Percentiles rank a stretch among this genome's conserved stretches.
These are phyloP conservation scores for Vannuccia rotundouncinata DNA, from an alignment of 2,888 invertebrate species.

Conservation along the genomic window DNA sequence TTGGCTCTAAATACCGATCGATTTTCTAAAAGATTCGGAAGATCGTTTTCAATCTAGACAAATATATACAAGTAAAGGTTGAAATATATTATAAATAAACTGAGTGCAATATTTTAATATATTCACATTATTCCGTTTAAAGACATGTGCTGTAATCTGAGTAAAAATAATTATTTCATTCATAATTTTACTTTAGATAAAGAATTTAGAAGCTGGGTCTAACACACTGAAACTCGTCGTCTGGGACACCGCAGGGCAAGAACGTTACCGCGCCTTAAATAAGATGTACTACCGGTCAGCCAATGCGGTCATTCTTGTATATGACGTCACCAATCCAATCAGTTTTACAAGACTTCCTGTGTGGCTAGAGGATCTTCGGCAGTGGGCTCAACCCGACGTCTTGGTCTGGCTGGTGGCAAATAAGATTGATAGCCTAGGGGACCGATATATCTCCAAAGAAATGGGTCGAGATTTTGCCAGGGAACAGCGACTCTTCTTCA, in stretches of 20 bases:
- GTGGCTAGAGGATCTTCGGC: neutral
- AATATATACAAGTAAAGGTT: too few relatives aligned
- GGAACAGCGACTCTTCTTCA: neutral
- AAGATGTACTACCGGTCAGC: neutral
- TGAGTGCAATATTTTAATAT: too few relatives aligned
- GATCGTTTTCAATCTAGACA: too few relatives aligned
- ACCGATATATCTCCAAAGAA: neutral
- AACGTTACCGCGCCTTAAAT: neutral
- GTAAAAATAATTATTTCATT: too few relatives aligned
- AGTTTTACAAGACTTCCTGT: neutral
- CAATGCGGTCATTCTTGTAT: neutral
- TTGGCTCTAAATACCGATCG: too few relatives aligned
- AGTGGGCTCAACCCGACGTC: neutral
- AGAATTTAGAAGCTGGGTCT: neutral
- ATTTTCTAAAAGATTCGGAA: too few relatives aligned
- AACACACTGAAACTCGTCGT: neutral
- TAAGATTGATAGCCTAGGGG: neutral
- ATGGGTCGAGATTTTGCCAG: neutral
- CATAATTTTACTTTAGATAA: neutral
- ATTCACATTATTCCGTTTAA: too few relatives aligned
- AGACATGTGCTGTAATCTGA: too few relatives aligned
- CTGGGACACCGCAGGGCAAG: neutral
- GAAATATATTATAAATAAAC: too few relatives aligned
- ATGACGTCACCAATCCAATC: neutral
- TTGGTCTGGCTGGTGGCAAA: neutral